phyloP scores from a whole-genome alignment of 2,888 invertebrate species.

The Altica lythri region DNA sequence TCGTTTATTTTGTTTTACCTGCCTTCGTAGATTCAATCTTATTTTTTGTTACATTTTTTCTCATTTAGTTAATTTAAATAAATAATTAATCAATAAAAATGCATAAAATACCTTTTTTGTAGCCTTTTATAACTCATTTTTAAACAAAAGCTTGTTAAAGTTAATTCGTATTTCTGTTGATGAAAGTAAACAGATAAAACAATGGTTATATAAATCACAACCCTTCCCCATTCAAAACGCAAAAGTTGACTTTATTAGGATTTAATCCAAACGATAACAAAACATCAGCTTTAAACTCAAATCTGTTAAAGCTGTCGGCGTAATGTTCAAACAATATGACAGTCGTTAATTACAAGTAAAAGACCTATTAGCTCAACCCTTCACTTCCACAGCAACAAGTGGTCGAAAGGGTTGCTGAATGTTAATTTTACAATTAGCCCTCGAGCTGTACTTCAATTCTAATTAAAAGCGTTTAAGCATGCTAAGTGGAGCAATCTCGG shows the following conservation, averaged over 20 bases:
- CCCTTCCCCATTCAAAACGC: slow-evolving; percentile 22
- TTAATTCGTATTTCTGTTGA: no score
- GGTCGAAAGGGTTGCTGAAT: slow-evolving; percentile 47
- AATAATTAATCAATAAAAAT: no score
- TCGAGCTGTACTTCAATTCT: slow-evolving; percentile 43
- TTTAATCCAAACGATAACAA: slow-evolving; percentile 32
- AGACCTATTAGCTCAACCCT: slow-evolving; percentile 46
- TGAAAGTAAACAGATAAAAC: no score
- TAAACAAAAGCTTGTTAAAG: no score
- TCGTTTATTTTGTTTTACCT: no score
- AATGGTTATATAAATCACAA: slow-evolving; percentile 22
- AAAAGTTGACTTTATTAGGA: slow-evolving; percentile 32
- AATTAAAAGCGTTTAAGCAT: slow-evolving; percentile 50
- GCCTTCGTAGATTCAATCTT: no score
- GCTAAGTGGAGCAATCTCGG: slow-evolving; percentile 40
- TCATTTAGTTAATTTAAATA: no score
- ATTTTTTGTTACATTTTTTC: no score
- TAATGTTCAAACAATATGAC: slow-evolving; percentile 44
- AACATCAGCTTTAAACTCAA: slow-evolving; percentile 37
- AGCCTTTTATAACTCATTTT: no score
- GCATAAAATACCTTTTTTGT: no score
- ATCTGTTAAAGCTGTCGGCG: slow-evolving; percentile 38
- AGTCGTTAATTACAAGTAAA: slow-evolving; percentile 46
- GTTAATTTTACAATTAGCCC: slow-evolving; percentile 50
- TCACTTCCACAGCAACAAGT: slow-evolving; percentile 49